phyloP scores from a whole-genome alignment of 1,140 invertebrate species.

The Drosophila nigrodunni region DNA sequence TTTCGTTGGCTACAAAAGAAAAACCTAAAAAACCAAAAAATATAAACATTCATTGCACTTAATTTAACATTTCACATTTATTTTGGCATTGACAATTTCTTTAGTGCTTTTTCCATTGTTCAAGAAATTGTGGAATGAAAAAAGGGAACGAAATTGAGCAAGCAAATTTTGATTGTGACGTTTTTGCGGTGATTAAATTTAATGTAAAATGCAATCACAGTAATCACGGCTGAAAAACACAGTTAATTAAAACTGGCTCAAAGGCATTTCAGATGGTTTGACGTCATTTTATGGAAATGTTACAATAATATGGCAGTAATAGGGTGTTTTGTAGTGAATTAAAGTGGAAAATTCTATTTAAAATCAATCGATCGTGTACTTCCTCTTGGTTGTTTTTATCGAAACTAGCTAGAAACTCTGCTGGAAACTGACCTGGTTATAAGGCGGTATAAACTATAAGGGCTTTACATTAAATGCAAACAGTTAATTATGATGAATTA shows the following conservation, averaged over 20 bases:
- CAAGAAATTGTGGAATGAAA: constrained; percentile 68
- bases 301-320: constrained; percentile 24
- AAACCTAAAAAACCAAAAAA: constrained; percentile 45
- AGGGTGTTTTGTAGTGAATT: background rate
- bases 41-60: constrained; percentile 62
- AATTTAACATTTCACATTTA: constrained; percentile 61
- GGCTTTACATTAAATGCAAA: constrained; percentile 26
- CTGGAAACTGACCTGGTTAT: too few relatives aligned
- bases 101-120: constrained; percentile 54
- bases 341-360: too few relatives aligned
- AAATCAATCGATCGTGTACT: too few relatives aligned
- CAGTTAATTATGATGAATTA: constrained; percentile 69
- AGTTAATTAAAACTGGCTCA: constrained; percentile 60
- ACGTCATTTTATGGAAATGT: constrained; percentile 19
- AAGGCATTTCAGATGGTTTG: constrained; percentile 17
- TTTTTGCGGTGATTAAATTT: constrained; percentile 35
- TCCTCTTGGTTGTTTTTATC: too few relatives aligned
- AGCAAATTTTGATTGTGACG: constrained; percentile 49
- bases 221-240: background rate
- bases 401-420: too few relatives aligned
- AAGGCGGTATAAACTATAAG: background rate
- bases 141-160: constrained; percentile 57
- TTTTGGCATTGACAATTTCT: constrained; percentile 78
- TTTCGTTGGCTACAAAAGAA: constrained; percentile 31
- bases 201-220: constrained; percentile 36